Base-by-base conservation (phyloP, 1,140 invertebrate genomes). In the Brachionus angularis region DNA sequence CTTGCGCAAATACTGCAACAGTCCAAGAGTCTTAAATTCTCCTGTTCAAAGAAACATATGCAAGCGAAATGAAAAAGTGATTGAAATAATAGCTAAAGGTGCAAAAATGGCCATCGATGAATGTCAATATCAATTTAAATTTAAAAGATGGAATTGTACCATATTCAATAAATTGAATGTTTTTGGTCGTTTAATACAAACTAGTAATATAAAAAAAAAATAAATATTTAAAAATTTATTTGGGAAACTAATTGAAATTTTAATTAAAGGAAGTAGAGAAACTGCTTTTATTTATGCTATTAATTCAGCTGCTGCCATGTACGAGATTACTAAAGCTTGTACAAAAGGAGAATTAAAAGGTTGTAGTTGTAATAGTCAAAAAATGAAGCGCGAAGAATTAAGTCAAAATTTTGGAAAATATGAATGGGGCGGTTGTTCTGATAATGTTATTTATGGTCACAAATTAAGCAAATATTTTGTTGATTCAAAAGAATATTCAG, bases 221-320 rank as follows among this genome's bases (percentile, higher is more conserved):
- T 16, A 14, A 0, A 0, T 4, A 39, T 21, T 42, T 2, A 27
- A 44, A 64, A 44, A n/a, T 47, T 47, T 69, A 14, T 49, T 10
- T 67, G n/a, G n/a, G n/a, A n/a, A n/a, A n/a, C n/a, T n/a, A n/a
- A n/a, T n/a, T 47, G 8, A 39, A 39, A 64, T 2, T 49, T 69
- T 42, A n/a, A 5, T 75, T 81, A n/a, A 77, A 87, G 86, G 85
- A 16, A 87, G 85, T 73, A 83, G 84, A 74, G 87, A 88, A 75
- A 86, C 86, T 5, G 87, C 87, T 0, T 88, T 87, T 76, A 84
- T 88, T 42, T 86, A 87, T 76, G 86, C 86, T 34, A 84, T 88
- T 36, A 84, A 86, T 12, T 86, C 84, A 73, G 87, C 87, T 14
- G 86, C 86, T 3, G 86, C 88, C 2, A 86, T 87, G 27, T 85